Base-by-base conservation (phyloP, 1,140 invertebrate genomes). In the Zaprionus tsacasi region DNA sequence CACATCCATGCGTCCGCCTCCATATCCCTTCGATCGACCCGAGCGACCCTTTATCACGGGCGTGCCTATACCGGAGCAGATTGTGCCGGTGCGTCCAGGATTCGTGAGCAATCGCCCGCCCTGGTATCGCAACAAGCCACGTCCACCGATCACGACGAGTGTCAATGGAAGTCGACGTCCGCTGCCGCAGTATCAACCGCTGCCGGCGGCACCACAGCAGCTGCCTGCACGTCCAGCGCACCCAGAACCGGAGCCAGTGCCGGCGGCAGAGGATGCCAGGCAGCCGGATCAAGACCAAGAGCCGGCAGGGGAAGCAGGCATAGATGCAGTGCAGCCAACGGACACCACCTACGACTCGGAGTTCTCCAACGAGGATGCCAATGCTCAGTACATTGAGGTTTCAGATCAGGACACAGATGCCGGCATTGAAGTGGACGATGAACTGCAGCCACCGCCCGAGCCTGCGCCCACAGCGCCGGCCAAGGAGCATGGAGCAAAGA, bases 51-150 rank as follows among this genome's bases (percentile, higher is more conserved):
- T 94, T 64, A 89, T 95, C 66, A 95, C 94, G 66, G 96, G 95
- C 12, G 94, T 97, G 35, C 96, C 96, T 59, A 92, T 96, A 55
- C 96, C 96, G 1, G 96, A 97, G 76, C 95, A 96, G 90, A 94
- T 96, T 50, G 95, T 96, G 17, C 95, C 96, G 6, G 81, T 88
- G 7, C 79, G 94, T 54, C 92, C 82, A 2, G 94, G 93, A 3
- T 93, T 95, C 43, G 81, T 93, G 0, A 94, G 93, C 92, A 91
- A 92, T 77, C 93, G 95, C 71, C 94, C 94, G 15, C 95, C 95
- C 0, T 95, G 95, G 95, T 95, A 95, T 63, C 91, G 94, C 25
- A 91, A 94, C 10, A 92, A 94, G 55, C 94, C 94, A 6, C 93
- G 94, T 30, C 93, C 93, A 30, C 92, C 92, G 0, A 92, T 92